phyloP scores from a whole-genome alignment of 2,113 vertebrate genomes.

The Actinemys pallida region DNA sequence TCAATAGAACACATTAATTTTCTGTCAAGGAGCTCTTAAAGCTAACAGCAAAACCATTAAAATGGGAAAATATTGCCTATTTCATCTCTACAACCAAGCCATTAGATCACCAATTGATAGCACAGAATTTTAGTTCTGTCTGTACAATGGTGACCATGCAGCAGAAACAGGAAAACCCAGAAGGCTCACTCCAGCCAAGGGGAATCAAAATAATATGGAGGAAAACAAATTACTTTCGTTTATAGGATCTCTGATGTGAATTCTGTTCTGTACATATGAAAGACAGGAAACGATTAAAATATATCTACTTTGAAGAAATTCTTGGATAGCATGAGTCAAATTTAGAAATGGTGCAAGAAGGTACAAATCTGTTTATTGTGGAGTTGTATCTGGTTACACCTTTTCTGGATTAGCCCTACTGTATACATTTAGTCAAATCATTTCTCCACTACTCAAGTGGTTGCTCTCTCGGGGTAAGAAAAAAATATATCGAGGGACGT shows the following conservation, averaged over 20 bases:
- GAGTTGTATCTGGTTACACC: background rate
- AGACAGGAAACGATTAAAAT: background rate
- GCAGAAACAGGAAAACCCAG: background rate
- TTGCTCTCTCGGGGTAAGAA: background rate
- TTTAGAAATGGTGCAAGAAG: background rate
- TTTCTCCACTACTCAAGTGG: background rate
- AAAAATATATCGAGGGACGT: too few relatives aligned
- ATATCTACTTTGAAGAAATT: background rate
- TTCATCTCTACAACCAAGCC: background rate
- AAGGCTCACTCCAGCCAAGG: background rate
- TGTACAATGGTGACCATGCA: background rate
- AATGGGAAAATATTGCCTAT: background rate
- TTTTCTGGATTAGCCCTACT: background rate
- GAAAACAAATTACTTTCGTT: background rate
- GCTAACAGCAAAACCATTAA: background rate
- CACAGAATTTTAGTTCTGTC: constrained; percentile 14
- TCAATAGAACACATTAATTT: background rate
- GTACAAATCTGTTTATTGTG: background rate
- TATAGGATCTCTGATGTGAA: background rate
- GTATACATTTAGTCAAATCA: background rate
- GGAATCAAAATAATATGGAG: background rate
- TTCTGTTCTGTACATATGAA: background rate
- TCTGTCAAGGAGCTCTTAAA: constrained; percentile 1
- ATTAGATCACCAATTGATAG: background rate
- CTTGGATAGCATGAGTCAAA: background rate